phyloP scores from a whole-genome alignment of 2,888 invertebrate species.

The Myathropa florea region DNA sequence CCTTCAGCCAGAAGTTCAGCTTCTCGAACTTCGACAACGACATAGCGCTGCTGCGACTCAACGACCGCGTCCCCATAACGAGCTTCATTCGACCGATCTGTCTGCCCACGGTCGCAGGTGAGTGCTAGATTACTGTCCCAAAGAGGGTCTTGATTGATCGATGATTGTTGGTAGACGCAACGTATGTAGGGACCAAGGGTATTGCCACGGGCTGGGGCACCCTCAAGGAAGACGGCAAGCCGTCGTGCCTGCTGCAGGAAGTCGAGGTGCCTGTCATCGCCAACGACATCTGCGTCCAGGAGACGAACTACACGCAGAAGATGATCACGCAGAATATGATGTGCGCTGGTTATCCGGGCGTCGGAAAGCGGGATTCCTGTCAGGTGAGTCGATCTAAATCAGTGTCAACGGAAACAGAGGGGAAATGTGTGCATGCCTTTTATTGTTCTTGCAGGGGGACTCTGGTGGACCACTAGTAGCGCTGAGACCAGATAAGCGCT shows the following conservation, averaged over 20 bases:
- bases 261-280: slow-evolving; percentile 86
- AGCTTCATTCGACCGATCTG: slow-evolving; percentile 91
- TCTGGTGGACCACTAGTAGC: slow-evolving; percentile 87
- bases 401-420: slow-evolving; percentile 3
- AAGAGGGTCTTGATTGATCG: not conserved
- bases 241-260: slow-evolving; percentile 91
- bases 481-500: slow-evolving; percentile 87
- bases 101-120: slow-evolving; percentile 86
- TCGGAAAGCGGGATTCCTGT: slow-evolving; percentile 89
- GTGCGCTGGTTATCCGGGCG: slow-evolving; percentile 89
- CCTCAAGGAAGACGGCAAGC: slow-evolving; percentile 91
- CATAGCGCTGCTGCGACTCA: slow-evolving; percentile 90
- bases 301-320: slow-evolving; percentile 89
- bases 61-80: slow-evolving; percentile 90
- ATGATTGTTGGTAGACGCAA: slow-evolving; percentile 82
- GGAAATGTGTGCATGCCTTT: not conserved
- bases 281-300: slow-evolving; percentile 86
- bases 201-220: slow-evolving; percentile 94
- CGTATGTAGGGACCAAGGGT: slow-evolving; percentile 87
- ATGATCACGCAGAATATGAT: slow-evolving; percentile 95
- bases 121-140: slow-evolving; percentile 73
- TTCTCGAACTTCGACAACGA: slow-evolving; percentile 94
- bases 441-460: slow-evolving; percentile 77
- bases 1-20: slow-evolving; percentile 90
- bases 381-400: slow-evolving; percentile 83